Conservation (phyloP, 64 coral and sea anemone genomes). For the Montipora cactus region DNA sequence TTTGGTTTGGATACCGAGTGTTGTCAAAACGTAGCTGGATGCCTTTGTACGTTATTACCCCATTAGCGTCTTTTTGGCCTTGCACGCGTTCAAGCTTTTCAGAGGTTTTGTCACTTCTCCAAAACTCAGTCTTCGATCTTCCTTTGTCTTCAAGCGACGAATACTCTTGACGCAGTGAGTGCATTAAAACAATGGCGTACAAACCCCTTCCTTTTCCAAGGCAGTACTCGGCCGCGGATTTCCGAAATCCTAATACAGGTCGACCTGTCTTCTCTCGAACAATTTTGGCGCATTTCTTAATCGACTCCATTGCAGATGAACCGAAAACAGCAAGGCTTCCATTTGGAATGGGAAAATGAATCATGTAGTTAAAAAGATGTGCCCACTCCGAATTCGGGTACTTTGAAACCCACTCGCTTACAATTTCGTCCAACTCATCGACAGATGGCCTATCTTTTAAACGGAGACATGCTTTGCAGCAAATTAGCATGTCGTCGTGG, state of each 20-base stretch:
- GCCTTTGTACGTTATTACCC: conserved; percentile 49
- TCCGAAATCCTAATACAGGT: background rate
- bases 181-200: conserved; percentile 6
- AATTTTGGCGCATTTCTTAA: conserved; percentile 38
- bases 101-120: conserved; percentile 47
- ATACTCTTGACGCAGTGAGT: background rate
- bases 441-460: conserved; percentile 33
- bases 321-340: conserved; percentile 12
- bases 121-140: conserved; percentile 46
- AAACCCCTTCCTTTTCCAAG: conserved; percentile 46
- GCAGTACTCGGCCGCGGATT: conserved; percentile 39
- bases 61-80: conserved; percentile 60
- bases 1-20: conserved; percentile 48
- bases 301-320: conserved; percentile 3
- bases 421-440: conserved; percentile 19
- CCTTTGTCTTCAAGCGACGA: background rate
- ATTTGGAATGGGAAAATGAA: conserved; percentile 42
- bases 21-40: conserved; percentile 60
- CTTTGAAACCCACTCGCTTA: conserved; percentile 6
- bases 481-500: conserved; percentile 47
- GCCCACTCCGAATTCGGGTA: conserved; percentile 55
- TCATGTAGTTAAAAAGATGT: conserved; percentile 58
- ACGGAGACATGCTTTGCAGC: conserved; percentile 53
- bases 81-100: conserved; percentile 49
- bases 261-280: conserved; percentile 36